These are phyloP conservation scores for Pollenia labialis DNA, from an alignment of 2,888 invertebrate species.

Conservation along the genomic window DNA sequence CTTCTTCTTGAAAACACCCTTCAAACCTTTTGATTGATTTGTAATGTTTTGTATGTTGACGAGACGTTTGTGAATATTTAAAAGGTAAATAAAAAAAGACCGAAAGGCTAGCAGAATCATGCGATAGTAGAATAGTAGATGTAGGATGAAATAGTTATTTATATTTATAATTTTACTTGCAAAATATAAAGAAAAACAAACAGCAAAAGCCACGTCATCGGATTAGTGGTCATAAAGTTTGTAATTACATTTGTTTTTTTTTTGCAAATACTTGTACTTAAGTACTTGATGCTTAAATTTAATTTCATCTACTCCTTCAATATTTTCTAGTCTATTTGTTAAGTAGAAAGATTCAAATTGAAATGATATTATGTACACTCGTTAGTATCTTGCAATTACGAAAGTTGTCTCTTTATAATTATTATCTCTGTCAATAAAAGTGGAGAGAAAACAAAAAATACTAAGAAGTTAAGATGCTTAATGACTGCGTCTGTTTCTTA, in stretches of 20 bases:
- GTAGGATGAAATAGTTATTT: neutral
- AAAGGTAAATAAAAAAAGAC: too few relatives aligned
- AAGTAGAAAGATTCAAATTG: conserved; percentile 1
- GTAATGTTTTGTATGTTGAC: conserved; percentile 42
- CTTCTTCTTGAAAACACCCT: neutral
- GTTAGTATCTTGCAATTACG: neutral
- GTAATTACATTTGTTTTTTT: conserved; percentile 58
- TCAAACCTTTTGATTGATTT: conserved; percentile 40
- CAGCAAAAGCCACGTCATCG: conserved; percentile 40
- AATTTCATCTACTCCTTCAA: neutral
- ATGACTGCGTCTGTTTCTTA: conserved; percentile 49
- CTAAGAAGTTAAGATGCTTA: conserved; percentile 32
- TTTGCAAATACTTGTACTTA: conserved; percentile 39
- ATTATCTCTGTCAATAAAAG: conserved; percentile 21
- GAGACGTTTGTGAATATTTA: neutral
- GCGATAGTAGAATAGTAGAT: neutral
- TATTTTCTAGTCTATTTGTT: neutral
- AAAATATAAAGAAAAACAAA: neutral
- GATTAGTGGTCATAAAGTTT: conserved; percentile 56
- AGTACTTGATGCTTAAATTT: conserved; percentile 26
- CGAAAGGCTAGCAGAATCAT: too few relatives aligned
- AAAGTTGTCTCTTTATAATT: conserved; percentile 25
- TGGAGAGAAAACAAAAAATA: neutral
- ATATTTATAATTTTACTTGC: neutral
- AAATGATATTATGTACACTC: conserved; percentile 1